Evolutionary conservation across 2,888 invertebrate species (phyloP).

Genomic region (Hyposoter dolosus): DNA sequence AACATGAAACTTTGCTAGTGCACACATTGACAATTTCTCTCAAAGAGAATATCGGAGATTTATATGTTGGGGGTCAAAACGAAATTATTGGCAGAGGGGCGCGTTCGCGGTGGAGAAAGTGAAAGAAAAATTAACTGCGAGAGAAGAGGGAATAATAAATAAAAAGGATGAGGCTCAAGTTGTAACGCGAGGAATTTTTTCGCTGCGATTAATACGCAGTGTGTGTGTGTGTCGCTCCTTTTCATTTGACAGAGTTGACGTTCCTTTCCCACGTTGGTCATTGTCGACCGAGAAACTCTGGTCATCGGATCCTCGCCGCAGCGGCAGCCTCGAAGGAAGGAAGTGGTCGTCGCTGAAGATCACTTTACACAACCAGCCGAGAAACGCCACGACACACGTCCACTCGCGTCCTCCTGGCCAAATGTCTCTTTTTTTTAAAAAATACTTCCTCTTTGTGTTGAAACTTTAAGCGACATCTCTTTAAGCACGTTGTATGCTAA

Average conservation of each 20-base stretch:
- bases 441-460: not conserved
- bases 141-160: not conserved
- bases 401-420: constrained; percentile 30
- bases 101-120: constrained; percentile 50
- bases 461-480: not conserved
- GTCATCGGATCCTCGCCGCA: constrained; percentile 81
- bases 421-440: not conserved
- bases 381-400: constrained; percentile 47
- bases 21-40: constrained; percentile 52
- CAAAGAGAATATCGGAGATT: constrained; percentile 14
- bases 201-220: too few species aligned
- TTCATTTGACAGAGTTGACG: constrained; percentile 76
- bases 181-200: not conserved
- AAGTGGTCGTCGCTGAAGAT: constrained; percentile 83
- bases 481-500: constrained; percentile 3
- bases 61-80: constrained; percentile 27
- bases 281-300: constrained; percentile 83
- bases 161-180: not conserved
- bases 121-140: not conserved
- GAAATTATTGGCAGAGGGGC: constrained; percentile 34
- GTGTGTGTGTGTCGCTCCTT: not conserved
- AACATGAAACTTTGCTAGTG: constrained; percentile 7
- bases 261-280: constrained; percentile 84
- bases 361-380: constrained; percentile 81
- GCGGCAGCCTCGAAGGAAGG: constrained; percentile 80